Evolutionary conservation across 2,113 vertebrate species (phyloP).

Genomic region (Malaclemys terrapin): DNA sequence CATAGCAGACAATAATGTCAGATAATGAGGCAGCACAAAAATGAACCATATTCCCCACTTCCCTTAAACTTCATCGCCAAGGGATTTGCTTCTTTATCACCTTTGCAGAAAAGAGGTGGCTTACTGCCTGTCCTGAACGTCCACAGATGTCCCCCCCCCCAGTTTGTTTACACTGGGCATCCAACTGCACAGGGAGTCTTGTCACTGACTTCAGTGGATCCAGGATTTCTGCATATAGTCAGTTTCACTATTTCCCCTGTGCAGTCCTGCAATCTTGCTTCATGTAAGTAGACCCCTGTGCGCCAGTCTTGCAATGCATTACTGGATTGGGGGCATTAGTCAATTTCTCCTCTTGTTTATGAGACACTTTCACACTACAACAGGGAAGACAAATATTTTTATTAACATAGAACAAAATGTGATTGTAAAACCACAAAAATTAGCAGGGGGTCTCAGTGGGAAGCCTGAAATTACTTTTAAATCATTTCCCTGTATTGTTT

Average conservation of each 20-base stretch:
- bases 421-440: background rate
- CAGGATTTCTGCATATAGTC: background rate
- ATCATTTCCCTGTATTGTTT: background rate
- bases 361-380: background rate
- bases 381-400: background rate
- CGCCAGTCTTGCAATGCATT: background rate
- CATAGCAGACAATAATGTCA: background rate
- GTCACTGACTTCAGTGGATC: background rate
- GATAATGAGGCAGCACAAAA: background rate
- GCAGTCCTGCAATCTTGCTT: background rate
- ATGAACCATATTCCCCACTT: too few relatives aligned
- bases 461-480: too few relatives aligned
- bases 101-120: background rate
- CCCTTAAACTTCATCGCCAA: background rate
- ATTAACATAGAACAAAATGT: background rate
- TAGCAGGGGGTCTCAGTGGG: background rate
- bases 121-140: background rate
- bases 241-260: background rate
- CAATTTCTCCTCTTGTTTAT: background rate
- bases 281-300: background rate
- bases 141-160: background rate
- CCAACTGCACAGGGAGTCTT: background rate
- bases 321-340: background rate
- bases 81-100: background rate
- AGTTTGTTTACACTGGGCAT: too few relatives aligned